Evolutionary conservation across 92 coral and sea anemone genomes (phyloP).

Genomic region (Palythoa caribaeorum): DNA sequence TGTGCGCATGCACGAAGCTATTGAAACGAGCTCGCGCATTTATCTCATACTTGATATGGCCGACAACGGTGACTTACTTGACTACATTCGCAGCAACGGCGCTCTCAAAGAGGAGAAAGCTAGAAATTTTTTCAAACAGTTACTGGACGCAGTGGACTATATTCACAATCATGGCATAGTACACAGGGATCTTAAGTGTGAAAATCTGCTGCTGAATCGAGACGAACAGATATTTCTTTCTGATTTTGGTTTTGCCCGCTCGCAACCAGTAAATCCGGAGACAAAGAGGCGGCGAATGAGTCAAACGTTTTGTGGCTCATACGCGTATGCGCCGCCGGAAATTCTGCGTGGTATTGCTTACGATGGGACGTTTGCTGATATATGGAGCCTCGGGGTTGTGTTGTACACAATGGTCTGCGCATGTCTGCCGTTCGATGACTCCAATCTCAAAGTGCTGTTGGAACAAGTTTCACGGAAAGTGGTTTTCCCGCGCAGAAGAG

Average conservation of each 20-base stretch:
- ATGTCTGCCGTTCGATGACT: slow-evolving; percentile 96
- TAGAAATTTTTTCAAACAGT: slow-evolving; percentile 87
- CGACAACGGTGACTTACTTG: slow-evolving; percentile 95
- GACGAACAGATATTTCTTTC: slow-evolving; percentile 85
- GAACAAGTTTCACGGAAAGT: slow-evolving; percentile 90
- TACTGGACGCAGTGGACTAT: slow-evolving; percentile 88
- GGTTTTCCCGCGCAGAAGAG: slow-evolving; percentile 86
- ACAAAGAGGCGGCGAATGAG: slow-evolving; percentile 90
- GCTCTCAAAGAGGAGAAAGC: slow-evolving; percentile 91
- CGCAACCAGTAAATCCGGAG: slow-evolving; percentile 80
- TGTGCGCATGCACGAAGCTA: slow-evolving; percentile 93
- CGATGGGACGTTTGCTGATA: slow-evolving; percentile 96
- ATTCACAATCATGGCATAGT: slow-evolving; percentile 91
- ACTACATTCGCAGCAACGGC: slow-evolving; percentile 91
- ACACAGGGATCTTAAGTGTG: slow-evolving; percentile 97
- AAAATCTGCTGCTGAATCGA: slow-evolving; percentile 88
- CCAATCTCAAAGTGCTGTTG: slow-evolving; percentile 87
- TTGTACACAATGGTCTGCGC: slow-evolving; percentile 97
- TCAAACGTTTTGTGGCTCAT: slow-evolving; percentile 96
- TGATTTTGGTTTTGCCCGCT: slow-evolving; percentile 98
- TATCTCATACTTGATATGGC: slow-evolving; percentile 96
- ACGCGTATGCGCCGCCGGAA: slow-evolving; percentile 99
- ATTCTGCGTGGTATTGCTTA: slow-evolving; percentile 96
- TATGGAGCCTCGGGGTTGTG: slow-evolving; percentile 99
- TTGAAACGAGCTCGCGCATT: slow-evolving; percentile 96